Conservation (phyloP, 2,113 vertebrate species). For the Brachyhypopomus gauderio region DNA sequence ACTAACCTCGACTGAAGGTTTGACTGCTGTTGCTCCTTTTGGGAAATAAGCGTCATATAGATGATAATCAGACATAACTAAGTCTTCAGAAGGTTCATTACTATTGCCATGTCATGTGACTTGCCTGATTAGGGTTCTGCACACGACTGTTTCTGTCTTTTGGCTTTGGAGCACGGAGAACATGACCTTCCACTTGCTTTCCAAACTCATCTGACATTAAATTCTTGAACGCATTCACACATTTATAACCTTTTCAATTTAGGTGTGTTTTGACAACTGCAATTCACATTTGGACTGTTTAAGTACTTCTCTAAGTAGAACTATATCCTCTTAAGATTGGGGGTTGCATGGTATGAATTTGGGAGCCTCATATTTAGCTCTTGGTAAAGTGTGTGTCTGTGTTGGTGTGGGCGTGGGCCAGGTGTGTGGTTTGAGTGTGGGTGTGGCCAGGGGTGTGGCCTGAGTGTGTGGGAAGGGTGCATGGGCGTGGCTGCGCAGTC, state of each 20-base stretch:
- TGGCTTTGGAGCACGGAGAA: not conserved
- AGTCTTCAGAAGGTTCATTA: too few relatives aligned
- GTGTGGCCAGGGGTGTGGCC: too few relatives aligned
- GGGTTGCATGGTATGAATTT: constrained; percentile 41
- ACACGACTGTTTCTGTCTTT: not conserved
- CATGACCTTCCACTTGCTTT: not conserved
- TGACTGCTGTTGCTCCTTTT: too few relatives aligned
- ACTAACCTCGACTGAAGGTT: too few relatives aligned
- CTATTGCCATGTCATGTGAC: not conserved
- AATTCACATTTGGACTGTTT: constrained; percentile 46
- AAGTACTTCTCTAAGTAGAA: constrained; percentile 36
- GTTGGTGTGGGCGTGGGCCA: not conserved
- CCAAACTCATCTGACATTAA: constrained; percentile 23
- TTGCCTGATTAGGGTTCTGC: not conserved
- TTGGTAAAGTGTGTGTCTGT: constrained; percentile 41
- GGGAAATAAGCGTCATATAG: too few relatives aligned
- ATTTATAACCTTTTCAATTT: constrained; percentile 3
- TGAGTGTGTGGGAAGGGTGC: too few relatives aligned
- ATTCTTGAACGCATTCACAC: not conserved
- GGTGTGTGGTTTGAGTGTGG: too few relatives aligned
- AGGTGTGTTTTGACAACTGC: constrained; percentile 13
- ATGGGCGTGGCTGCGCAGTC: not conserved
- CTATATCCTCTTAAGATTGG: not conserved
- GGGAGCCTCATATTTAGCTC: constrained; percentile 26
- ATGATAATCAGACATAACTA: too few relatives aligned